Base-by-base conservation (phyloP, 2,797 vertebrate genomes). In the Tadarida brasiliensis region DNA sequence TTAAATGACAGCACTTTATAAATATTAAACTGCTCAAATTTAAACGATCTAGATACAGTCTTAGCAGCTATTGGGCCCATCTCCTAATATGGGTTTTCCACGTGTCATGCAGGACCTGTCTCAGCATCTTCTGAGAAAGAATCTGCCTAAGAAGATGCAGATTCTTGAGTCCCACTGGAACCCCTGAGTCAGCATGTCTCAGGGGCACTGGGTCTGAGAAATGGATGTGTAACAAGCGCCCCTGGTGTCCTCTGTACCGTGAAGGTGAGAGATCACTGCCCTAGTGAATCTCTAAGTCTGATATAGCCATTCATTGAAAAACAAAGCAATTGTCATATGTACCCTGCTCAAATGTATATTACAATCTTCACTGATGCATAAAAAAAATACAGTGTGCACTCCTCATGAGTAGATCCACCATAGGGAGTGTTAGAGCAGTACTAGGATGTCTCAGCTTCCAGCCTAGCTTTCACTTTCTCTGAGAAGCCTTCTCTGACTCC, bases 1-100 rank as follows among this genome's bases (percentile, higher is more conserved):
- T 65, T 88, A 73, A 47, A 59, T 73, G 61, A 82, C 44, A 70
- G 22, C 24, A 82, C 33, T 87, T 91, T 82, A 84, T 70, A 90
- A 89, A 91, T 80, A 94, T 83, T 63, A 73, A 92, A 61, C 56
- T 59, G 84, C 59, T 95, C 87, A 39, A 33, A 89, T 77, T 33
- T 82, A 77, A 94, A 70, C 22, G 22, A 71, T 39, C 26, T 87
- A 68, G 35, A 47, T 56, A 73, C 15, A 35, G 51, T 8, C 51
- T 61, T 26, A 16, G 67, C 16, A 87, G 20, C 19, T 74, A 5
- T 44, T 81, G 16, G 47, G 11, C 7, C 61, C 2, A 2, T 56
- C 47, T 54, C 54, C 51, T n/a, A 44, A 68, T 57, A 33, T 44
- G 7, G 24, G 14, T 30, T 49, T 81, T 24, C 71, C 28, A 9